Percentiles rank a stretch among this genome's conserved stretches.
phyloP scores from a whole-genome alignment of 2,113 vertebrate species.

The Agelaius tricolor region DNA sequence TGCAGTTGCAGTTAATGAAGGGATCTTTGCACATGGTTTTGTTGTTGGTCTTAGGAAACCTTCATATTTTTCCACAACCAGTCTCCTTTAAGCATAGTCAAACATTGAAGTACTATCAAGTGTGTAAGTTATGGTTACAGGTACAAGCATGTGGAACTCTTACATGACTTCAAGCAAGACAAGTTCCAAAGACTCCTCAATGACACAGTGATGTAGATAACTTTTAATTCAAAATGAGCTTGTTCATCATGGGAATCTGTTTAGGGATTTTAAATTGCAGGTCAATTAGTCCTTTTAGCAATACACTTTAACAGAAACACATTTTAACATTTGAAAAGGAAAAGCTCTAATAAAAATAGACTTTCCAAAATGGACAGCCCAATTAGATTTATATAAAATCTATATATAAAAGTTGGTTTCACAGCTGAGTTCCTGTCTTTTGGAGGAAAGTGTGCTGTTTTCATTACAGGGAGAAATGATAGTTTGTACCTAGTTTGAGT shows the following conservation, averaged over 20 bases:
- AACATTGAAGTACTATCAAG: neutral
- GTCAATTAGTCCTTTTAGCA: neutral
- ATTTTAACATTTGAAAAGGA: neutral
- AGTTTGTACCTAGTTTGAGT: neutral
- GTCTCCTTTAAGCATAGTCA: neutral
- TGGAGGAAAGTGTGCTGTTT: neutral
- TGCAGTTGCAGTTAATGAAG: neutral
- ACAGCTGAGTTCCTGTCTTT: neutral
- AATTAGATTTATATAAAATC: neutral
- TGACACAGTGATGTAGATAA: neutral
- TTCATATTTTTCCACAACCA: neutral
- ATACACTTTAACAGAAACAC: neutral
- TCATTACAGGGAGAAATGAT: neutral
- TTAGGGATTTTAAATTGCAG: neutral
- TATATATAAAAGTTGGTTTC: neutral
- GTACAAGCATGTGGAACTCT: neutral
- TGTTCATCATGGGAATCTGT: neutral
- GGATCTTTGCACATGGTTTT: neutral
- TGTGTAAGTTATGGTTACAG: fast-evolving
- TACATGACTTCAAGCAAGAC: neutral
- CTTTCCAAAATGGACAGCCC: neutral
- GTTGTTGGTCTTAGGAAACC: neutral
- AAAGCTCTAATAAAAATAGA: neutral
- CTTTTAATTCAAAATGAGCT: neutral
- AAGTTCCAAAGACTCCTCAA: neutral